Evolutionary conservation across 37 sponge, comb jelly and placozoan species (phyloP).

Genomic region (Bolinopsis microptera): DNA sequence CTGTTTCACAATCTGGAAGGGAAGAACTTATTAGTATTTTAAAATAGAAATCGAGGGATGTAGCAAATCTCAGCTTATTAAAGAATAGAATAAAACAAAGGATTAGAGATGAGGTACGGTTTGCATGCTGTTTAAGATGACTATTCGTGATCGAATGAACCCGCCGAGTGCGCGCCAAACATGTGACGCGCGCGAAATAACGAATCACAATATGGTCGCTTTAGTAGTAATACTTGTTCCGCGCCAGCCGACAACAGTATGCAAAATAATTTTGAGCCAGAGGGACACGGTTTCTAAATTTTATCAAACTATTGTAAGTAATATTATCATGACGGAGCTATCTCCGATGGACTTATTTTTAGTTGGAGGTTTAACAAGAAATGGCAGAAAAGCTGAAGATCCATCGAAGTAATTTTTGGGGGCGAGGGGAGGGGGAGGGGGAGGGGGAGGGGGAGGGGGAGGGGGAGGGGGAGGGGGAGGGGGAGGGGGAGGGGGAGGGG

Average conservation of each 20-base stretch:
- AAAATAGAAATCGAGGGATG: background rate
- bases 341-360: too few relatives aligned
- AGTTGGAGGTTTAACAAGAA: too few relatives aligned
- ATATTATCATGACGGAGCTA: too few relatives aligned
- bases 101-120: background rate
- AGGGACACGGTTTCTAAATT: too few relatives aligned
- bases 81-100: background rate
- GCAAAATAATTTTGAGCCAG: too few relatives aligned
- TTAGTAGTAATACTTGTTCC: background rate
- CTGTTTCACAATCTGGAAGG: constrained; percentile 96
- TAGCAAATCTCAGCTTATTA: background rate
- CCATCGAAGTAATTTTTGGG: too few relatives aligned
- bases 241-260: background rate
- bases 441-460: too few relatives aligned
- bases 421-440: too few relatives aligned
- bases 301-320: too few relatives aligned
- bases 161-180: background rate
- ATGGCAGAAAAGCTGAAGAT: too few relatives aligned
- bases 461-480: too few relatives aligned
- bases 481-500: too few relatives aligned
- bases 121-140: background rate
- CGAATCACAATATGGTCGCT: background rate
- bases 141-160: background rate
- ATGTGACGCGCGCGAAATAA: background rate
- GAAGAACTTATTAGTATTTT: background rate